Evolutionary conservation across 2,113 vertebrate genomes (phyloP), one percentile per base, ranked within the genome.

Genomic region (Paratilapia polleni): DNA sequence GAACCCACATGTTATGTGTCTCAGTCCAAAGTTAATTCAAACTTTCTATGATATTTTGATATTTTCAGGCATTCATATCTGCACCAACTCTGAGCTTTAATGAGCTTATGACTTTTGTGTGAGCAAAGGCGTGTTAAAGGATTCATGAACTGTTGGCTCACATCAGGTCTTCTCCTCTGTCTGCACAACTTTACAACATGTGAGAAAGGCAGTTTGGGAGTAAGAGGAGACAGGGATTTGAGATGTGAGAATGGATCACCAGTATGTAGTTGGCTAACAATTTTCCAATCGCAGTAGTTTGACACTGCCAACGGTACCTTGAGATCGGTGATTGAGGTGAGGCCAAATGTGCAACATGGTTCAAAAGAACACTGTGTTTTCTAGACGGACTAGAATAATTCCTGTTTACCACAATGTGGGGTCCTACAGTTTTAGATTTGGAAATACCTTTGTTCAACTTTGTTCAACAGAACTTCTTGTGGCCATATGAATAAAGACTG

Each of bases 251-350:
- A 84, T 77, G 84, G 78, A 83, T 87, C 87, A 86, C 34, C 87
- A 80, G 80, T 84, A 78, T 84, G 84, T 41, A 75, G 88, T 93
- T 90, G 85, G 80, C 79, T 80, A 87, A 83, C 81, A 88, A 54
- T 88, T 87, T 86, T 89, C 81, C 70, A 89, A 89, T 90, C 82
- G 80, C 78, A 87, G 85, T 80, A 66, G 13, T 81, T 75, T 82
- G 61, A 89, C 77, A 68, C 59, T 84, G 90, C 88, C 91, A 93
- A 83, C 83, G 74, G 66, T 74, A 85, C 47, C 80, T 86, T 82
- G 60, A 89, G 85, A 88, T 89, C 80, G 74, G 20, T 58, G 87
- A 84, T 49, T 84, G 81, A 88, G 84, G 81, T 76, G 41, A 82
- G 19, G 87, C 84, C 90, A 89, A 84, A 77, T 36, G 17, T 83